Base-by-base conservation (phyloP, 92 coral and sea anemone species). In the Epizoanthus rinbou region DNA sequence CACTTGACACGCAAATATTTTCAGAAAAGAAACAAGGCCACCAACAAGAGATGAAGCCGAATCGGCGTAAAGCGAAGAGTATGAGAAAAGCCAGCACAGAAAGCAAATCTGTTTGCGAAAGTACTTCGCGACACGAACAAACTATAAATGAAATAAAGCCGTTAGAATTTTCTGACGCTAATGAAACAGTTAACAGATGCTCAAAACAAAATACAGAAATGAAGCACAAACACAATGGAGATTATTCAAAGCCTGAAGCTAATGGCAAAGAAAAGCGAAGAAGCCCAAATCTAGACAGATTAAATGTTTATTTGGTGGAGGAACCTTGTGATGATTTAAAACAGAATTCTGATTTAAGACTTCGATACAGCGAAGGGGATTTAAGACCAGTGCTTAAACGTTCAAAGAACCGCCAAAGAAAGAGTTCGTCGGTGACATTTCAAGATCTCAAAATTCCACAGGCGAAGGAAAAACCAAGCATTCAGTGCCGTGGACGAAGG, bases 401-500 rank as follows among this genome's bases (percentile, higher is more conserved):
- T 5, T 78, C 82, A 5, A 21, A 21, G 41, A 63, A 63, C 43
- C 7, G 19, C 37, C 69, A 78, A 1, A 19, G 39, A 14, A 78
- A 21, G 64, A 10, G 11, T 14, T 62, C 82, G 23, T 35, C 68
- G 18, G 82, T 78, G 17, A 62, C 70, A 13, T 78, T 78, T 65
- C 71, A 78, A 43, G 82, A 78, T 19, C 72, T 78, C 28, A 60
- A 63, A 78, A 22, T 78, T 39, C 57, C 82, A 23, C 70, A 60
- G 23, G 8, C 71, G 82, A 69, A 63, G 24, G 71, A 13, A 13
- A 78, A 78, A 15, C 82, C 82, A 16, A 19, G 58, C n/a, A 22
- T 78, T 41, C 82, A 78, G 14, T 62, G 82, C 5, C 87, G 80
- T 7, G 56, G 78, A 18, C 82, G 92, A 17, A 76, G 92, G 33